phyloP scores from a whole-genome alignment of 2,797 vertebrate genomes.

The Neosilurus mollespiculum region DNA sequence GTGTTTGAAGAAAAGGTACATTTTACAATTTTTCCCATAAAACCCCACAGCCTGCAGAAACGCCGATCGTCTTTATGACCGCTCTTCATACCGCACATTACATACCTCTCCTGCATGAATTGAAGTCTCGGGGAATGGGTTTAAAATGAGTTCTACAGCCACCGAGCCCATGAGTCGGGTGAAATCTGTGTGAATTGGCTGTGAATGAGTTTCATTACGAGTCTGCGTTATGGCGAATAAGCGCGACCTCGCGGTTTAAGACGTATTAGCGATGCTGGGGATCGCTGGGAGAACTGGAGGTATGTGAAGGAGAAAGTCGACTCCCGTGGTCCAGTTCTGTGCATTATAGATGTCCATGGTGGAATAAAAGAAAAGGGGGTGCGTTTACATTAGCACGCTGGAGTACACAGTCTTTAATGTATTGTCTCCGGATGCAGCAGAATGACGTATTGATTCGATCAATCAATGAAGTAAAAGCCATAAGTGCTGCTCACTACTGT shows the following conservation, averaged over 20 bases:
- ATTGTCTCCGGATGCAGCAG: conserved; percentile 71
- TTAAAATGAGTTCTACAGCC: not conserved
- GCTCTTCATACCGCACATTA: not conserved
- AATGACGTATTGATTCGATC: conserved; percentile 77
- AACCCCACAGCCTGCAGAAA: not conserved
- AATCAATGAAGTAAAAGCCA: conserved; percentile 76
- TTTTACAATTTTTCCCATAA: not conserved
- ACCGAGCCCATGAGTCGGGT: conserved; percentile 64
- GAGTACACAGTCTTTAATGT: conserved; percentile 66
- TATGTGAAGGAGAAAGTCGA: not conserved
- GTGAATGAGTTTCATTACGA: conserved; percentile 63
- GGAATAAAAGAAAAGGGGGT: conserved; percentile 6
- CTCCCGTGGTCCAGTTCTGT: not conserved
- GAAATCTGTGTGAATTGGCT: conserved; percentile 71
- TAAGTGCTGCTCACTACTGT: conserved; percentile 68
- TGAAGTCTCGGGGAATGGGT: not conserved
- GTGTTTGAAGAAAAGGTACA: not conserved
- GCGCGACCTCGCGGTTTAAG: not conserved
- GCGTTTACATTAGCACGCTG: conserved; percentile 62
- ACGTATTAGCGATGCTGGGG: not conserved
- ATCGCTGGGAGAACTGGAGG: not conserved
- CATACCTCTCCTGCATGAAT: not conserved
- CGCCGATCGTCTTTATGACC: not conserved
- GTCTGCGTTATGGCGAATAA: not conserved
- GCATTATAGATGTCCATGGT: not conserved